Evolutionary conservation across 35 echinoderm and acorn worm genomes (phyloP), one percentile per base, ranked within the genome.

Genomic region (Stichopus chloronotus): DNA sequence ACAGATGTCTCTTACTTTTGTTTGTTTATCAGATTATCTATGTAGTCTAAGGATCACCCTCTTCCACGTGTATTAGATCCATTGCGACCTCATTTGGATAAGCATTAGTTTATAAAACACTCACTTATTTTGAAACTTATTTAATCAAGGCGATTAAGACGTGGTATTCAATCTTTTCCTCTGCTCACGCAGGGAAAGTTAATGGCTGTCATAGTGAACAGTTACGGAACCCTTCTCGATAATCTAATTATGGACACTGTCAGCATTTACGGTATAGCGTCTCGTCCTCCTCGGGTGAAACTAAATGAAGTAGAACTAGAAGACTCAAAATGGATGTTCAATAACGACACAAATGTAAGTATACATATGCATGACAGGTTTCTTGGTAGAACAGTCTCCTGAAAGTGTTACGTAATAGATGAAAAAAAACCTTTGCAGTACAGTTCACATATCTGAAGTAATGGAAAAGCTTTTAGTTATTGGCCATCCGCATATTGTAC

Each of bases 221-320:
- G 55, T 22, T 58, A 19, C 24, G 55, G 17, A 23, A 85, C 54
- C 4, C 54, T 85, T 9, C 52, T 85, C 8, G 55, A 85, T n/a
- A 19, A 58, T 58, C 82, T 58, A 56, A n/a, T n/a, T n/a, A 53
- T 85, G 5, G 82, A 85, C 8, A 57, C 53, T 21, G 58, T 85
- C 52, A 24, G 5, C 58, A 56, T 85, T 4, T 56, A 58, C 24
- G 82, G 82, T 58, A 58, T 85, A 12, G 55, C 82, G 17, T 58
- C 7, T 25, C 82, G 82, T 58, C 82, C 82, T 58, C 82, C 82
- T 5, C 58, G 82, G 82, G 82, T 85, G 17, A 85, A 85, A 58
- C 16, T 85, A 23, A 58, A 85, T 56, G 82, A 56, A n/a, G 16
- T 85, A 8, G 82, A 85, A 85, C 82, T 85, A 23, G 21, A 5